Evolutionary conservation across 2,797 vertebrate genomes (phyloP), one percentile per base, ranked within the genome.

Genomic region (Pipistrellus kuhlii): DNA sequence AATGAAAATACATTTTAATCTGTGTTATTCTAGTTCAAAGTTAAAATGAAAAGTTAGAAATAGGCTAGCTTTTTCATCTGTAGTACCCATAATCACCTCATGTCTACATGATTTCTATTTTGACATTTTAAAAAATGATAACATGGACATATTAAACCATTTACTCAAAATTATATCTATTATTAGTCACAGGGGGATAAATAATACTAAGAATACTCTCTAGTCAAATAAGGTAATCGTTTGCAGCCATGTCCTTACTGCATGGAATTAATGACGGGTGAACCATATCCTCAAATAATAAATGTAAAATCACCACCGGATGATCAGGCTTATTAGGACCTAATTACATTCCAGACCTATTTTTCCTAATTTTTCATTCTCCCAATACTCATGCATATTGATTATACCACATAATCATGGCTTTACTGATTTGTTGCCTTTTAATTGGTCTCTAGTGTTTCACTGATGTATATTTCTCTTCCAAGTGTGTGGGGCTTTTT

Each of bases 391-490:
- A 85, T 85, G 55, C 41, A 93, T 91, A 93, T 90, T 96, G 94
- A 95, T 95, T 91, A 81, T 13, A 68, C 32, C 72, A 93, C 81
- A 90, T 80, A 95, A 91, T 91, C 90, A 90, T 57, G 48, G 6
- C 10, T 41, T 72, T 75, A 84, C 91, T 88, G 96, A 95, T 94
- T 76, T 92, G 75, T 77, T 91, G 72, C 23, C 48, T 95, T 95
- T 94, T 96, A 96, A 94, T 87, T 81, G 76, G 91, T 93, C 84
- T 96, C 89, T 41, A 91, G 84, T 88, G 84, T 90, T 96, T 89
- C 62, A 25, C 13, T 35, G 73, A 69, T 91, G 18, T 64, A 51
- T 87, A 87, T 89, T 93, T 93, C 38, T 95, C 77, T 95, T 88
- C 73, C 44, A 23, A 71, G 7, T 80, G 87, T 66, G 48, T 85